Evolutionary conservation across 1,140 invertebrate genomes (phyloP).

Genomic region (Pogonognathellus flavescens): DNA sequence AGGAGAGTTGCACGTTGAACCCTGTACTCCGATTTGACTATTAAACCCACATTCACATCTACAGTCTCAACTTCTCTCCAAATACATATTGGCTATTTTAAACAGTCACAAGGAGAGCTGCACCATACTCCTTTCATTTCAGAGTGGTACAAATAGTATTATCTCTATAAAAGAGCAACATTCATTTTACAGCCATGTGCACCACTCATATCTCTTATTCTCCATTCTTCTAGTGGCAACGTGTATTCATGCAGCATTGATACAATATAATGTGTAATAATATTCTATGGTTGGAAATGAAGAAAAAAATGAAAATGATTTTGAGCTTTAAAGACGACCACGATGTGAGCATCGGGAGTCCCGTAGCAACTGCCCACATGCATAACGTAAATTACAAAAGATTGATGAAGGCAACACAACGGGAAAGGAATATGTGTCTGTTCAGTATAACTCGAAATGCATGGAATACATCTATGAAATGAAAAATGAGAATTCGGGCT

Average conservation of each 20-base stretch:
- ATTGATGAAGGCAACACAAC: slow-evolving; percentile 34
- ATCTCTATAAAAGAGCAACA: too few species aligned
- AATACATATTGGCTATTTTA: too few species aligned
- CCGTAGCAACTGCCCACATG: neutral
- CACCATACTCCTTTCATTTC: too few species aligned
- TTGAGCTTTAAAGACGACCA: neutral
- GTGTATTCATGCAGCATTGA: too few species aligned
- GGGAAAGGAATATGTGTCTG: slow-evolving; percentile 5
- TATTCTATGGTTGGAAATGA: neutral
- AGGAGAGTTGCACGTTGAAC: neutral
- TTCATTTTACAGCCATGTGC: too few species aligned
- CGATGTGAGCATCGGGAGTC: neutral
- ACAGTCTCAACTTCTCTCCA: neutral
- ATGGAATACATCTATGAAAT: slow-evolving; percentile 45
- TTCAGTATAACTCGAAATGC: neutral
- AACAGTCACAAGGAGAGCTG: too few species aligned
- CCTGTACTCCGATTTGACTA: neutral
- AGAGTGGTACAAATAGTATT: too few species aligned
- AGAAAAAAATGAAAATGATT: slow-evolving; percentile 20
- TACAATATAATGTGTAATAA: too few species aligned
- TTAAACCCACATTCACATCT: neutral
- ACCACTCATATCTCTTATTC: too few species aligned
- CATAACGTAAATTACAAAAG: neutral
- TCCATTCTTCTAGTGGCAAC: too few species aligned
- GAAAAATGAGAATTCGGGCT: slow-evolving; percentile 61